These are phyloP conservation scores for Halictus rubicundus DNA, from an alignment of 1,140 invertebrate species.

Conservation along the genomic window DNA sequence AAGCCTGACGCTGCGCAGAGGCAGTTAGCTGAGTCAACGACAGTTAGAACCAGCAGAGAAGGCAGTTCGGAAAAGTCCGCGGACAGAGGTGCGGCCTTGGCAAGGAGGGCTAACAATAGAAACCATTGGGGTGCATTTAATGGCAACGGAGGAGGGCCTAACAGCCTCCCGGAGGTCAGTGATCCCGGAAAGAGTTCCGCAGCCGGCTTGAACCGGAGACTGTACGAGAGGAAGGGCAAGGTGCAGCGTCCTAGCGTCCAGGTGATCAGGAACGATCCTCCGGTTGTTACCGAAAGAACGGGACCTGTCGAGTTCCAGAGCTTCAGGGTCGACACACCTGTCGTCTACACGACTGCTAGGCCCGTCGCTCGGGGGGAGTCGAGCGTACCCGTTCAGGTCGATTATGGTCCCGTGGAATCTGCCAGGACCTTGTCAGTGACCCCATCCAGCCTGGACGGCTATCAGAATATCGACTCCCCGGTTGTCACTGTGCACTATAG, in stretches of 20 bases:
- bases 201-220: not conserved
- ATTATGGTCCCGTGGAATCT: not conserved
- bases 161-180: not conserved
- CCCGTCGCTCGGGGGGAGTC: too few relatives aligned
- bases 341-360: too few relatives aligned
- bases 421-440: not conserved
- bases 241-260: not conserved
- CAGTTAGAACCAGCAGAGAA: not conserved
- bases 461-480: not conserved
- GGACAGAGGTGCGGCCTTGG: too few relatives aligned
- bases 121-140: not conserved
- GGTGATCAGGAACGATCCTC: not conserved
- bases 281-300: not conserved
- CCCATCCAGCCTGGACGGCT: not conserved
- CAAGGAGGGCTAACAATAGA: not conserved
- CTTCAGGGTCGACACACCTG: not conserved
- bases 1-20: constrained; percentile 42
- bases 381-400: too few relatives aligned
- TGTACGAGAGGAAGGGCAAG: not conserved
- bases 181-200: not conserved
- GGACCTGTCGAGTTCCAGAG: not conserved
- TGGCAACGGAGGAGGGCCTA: not conserved
- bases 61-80: not conserved
- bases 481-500: not conserved
- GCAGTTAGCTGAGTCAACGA: constrained; percentile 23